Percentiles rank a stretch among this genome's conserved stretches.
Evolutionary conservation across 2,888 invertebrate species (phyloP).

Genomic region (Panopea generosa): DNA sequence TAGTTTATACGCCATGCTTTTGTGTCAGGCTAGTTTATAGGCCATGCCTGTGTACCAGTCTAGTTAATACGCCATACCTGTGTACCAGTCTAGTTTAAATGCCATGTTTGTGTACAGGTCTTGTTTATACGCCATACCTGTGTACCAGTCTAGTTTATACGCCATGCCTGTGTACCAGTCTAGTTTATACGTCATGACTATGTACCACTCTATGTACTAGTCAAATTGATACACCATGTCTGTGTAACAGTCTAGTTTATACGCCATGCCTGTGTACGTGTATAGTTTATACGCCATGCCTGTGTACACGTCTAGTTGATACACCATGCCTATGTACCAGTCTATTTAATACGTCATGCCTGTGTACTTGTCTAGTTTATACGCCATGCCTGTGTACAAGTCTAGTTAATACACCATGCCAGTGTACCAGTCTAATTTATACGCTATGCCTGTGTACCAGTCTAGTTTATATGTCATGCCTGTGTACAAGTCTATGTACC

Average conservation of each 20-base stretch:
- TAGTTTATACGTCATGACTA: background rate
- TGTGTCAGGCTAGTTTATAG: no score
- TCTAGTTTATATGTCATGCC: no score
- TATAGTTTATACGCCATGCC: background rate
- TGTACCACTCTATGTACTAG: no score
- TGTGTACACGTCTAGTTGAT: background rate
- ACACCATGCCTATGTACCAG: background rate
- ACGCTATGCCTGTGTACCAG: no score
- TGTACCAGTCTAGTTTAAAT: background rate
- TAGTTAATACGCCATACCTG: background rate
- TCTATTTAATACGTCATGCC: no score
- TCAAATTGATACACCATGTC: background rate
- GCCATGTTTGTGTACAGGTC: no score
- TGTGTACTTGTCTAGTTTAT: background rate
- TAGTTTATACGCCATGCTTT: background rate
- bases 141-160: background rate
- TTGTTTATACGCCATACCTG: no score
- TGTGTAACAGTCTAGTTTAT: no score
- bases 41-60: background rate
- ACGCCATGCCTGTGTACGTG: background rate
- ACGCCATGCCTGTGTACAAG: background rate
- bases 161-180: background rate
- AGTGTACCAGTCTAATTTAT: background rate
- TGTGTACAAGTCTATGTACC: no score
- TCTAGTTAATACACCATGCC: background rate